These are phyloP conservation scores for Galbula dea DNA, from an alignment of 2,113 vertebrate species.

Conservation along the genomic window DNA sequence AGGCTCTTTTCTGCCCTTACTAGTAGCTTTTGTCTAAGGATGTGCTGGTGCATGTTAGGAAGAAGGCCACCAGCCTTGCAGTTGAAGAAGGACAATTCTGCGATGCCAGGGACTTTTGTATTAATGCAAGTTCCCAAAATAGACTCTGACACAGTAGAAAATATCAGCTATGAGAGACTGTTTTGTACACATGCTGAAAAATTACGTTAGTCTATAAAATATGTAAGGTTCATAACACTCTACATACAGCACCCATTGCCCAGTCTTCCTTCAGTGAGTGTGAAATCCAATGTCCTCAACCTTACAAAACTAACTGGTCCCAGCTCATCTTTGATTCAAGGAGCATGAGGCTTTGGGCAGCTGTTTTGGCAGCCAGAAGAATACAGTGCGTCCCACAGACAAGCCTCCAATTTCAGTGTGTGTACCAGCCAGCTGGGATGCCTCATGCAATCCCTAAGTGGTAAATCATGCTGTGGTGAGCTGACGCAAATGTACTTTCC, in stretches of 20 bases:
- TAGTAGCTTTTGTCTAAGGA: neutral
- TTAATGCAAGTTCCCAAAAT: constrained; percentile 22
- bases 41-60: neutral
- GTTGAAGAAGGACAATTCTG: neutral
- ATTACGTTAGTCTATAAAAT: neutral
- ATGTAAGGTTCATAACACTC: neutral
- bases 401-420: neutral
- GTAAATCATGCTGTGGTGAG: neutral
- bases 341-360: neutral
- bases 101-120: neutral
- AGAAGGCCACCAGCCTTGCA: neutral
- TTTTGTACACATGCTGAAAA: neutral
- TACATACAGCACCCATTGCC: neutral
- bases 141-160: constrained; percentile 41
- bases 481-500: neutral
- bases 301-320: neutral
- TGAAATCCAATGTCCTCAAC: neutral
- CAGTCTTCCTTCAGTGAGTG: neutral
- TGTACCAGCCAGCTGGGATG: neutral
- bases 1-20: neutral
- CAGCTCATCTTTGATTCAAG: neutral
- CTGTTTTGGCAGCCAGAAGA: neutral
- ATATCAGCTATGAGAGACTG: neutral
- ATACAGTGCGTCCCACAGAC: neutral
- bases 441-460: neutral